Evolutionary conservation across 2,888 invertebrate genomes (phyloP), one percentile per base, ranked within the genome.

Genomic region (Trissoscelio sp.): DNA sequence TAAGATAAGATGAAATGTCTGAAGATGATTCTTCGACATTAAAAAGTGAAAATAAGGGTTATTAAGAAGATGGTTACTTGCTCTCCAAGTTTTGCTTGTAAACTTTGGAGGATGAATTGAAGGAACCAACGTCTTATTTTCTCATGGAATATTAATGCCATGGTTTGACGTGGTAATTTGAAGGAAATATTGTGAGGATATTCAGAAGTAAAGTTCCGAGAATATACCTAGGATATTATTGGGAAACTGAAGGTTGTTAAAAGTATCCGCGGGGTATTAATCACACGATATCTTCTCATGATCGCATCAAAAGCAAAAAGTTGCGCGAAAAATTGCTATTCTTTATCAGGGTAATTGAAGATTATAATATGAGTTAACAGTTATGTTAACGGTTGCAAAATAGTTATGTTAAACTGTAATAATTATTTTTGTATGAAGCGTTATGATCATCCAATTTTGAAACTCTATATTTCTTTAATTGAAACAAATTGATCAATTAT

Each of bases 171-270:
- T 20, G 11, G 18, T 20, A 46, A 20, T 46, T 46, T 20, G 12
- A 48, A 48, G 12, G 24, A 51, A 28, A 22, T 44, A 44, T 11
- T 44, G 16, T 55, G 28, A 53, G 42, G 55, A 55, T 67, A 44
- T 67, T 67, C 51, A 42, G 55, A 20, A 22, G 34, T 20, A 18
- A 24, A 12, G 7, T 55, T 67, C 55, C 14, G n/a, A 57, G 69
- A 69, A 69, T 22, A 9, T 18, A 34, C 53, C 46, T 31, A 57
- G 67, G 67, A 67, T 67, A 55, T 67, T 34, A 69, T 69, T 46
- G 44, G 44, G 57, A 46, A 57, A 28, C 5, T 9, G 46, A 57
- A 57, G 44, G 57, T 44, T 57, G 57, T 34, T 55, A 31, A 67
- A 42, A 18, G 67, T 55, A 42, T 39, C 69, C 20, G 20, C 31